phyloP scores from a whole-genome alignment of 2,888 invertebrate genomes.

The Caenorhabditis japonica region DNA sequence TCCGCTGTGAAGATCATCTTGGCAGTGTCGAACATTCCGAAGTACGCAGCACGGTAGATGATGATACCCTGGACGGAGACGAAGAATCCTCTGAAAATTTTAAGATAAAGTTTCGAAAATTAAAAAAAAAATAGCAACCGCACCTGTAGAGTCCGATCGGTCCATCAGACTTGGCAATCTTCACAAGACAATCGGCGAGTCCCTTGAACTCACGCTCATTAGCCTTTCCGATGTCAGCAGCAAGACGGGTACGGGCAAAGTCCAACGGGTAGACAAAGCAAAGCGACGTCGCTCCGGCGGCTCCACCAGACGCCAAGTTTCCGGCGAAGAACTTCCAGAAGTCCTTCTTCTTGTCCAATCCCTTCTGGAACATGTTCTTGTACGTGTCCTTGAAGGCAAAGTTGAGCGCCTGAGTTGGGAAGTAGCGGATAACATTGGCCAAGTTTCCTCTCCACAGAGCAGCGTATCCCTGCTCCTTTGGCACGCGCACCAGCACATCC shows the following conservation, averaged over 20 bases:
- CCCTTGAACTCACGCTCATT: conserved; percentile 89
- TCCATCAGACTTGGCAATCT: conserved; percentile 87
- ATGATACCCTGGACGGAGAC: conserved; percentile 91
- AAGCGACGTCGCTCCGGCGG: conserved; percentile 92
- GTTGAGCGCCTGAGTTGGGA: conserved; percentile 93
- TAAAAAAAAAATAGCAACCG: background rate
- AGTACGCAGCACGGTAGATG: conserved; percentile 94
- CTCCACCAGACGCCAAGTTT: conserved; percentile 92
- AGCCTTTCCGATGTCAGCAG: conserved; percentile 89
- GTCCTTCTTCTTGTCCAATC: conserved; percentile 88
- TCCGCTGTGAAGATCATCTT: conserved; percentile 90
- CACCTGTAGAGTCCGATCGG: conserved; percentile 85
- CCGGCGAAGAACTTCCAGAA: conserved; percentile 83
- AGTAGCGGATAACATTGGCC: conserved; percentile 81
- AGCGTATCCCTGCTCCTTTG: conserved; percentile 76
- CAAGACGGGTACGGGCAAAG: conserved; percentile 91
- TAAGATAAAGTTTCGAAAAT: background rate
- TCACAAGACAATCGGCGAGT: conserved; percentile 87
- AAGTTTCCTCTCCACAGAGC: conserved; percentile 79
- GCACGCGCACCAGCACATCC: conserved; percentile 70
- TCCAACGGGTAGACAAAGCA: conserved; percentile 95
- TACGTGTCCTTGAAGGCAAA: conserved; percentile 87
- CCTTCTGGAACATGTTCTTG: conserved; percentile 70
- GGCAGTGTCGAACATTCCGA: conserved; percentile 95
- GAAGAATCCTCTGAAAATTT: conserved; percentile 83